phyloP scores from a whole-genome alignment of 2,797 vertebrate species.

The Phalloptychus januarius region DNA sequence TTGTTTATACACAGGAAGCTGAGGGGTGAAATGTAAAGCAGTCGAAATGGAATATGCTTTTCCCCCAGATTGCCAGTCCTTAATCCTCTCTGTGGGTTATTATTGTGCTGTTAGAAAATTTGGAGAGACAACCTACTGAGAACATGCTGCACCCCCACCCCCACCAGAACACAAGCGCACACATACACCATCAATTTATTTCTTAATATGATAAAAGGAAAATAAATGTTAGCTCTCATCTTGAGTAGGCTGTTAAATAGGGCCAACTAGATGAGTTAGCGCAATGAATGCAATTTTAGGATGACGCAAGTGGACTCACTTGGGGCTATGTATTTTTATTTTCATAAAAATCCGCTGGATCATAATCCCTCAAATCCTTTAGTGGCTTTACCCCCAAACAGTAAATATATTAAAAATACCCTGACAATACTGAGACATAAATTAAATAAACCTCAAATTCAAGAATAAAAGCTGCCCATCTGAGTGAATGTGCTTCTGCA shows the following conservation, averaged over 20 bases:
- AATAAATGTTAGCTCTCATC: slow-evolving; percentile 26
- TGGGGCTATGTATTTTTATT: slow-evolving; percentile 61
- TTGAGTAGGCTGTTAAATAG: slow-evolving; percentile 26
- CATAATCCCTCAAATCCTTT: slow-evolving; percentile 62
- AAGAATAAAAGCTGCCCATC: background rate
- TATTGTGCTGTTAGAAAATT: slow-evolving; percentile 60
- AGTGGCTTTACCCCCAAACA: slow-evolving; percentile 14
- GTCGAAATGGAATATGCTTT: slow-evolving; percentile 52
- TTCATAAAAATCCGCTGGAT: slow-evolving; percentile 51
- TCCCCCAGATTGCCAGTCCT: slow-evolving; percentile 57
- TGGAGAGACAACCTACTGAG: slow-evolving; percentile 47
- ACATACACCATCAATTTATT: background rate
- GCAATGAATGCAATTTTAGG: slow-evolving; percentile 44
- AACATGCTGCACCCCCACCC: background rate
- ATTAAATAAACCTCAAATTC: slow-evolving; percentile 13
- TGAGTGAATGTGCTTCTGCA: slow-evolving; percentile 39
- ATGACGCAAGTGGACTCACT: slow-evolving; percentile 32
- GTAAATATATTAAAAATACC: background rate
- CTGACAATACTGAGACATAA: slow-evolving; percentile 18
- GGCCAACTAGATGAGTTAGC: slow-evolving; percentile 27
- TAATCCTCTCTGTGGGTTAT: slow-evolving; percentile 70
- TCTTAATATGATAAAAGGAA: slow-evolving; percentile 1
- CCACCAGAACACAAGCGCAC: no score
- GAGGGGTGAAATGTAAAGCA: slow-evolving; percentile 40
- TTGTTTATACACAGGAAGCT: slow-evolving; percentile 63